A percentile compares a stretch with the other conserved stretches of the same genome.
Conservation (phyloP, 1,140 invertebrate species). For the Semibalanus balanoides region DNA sequence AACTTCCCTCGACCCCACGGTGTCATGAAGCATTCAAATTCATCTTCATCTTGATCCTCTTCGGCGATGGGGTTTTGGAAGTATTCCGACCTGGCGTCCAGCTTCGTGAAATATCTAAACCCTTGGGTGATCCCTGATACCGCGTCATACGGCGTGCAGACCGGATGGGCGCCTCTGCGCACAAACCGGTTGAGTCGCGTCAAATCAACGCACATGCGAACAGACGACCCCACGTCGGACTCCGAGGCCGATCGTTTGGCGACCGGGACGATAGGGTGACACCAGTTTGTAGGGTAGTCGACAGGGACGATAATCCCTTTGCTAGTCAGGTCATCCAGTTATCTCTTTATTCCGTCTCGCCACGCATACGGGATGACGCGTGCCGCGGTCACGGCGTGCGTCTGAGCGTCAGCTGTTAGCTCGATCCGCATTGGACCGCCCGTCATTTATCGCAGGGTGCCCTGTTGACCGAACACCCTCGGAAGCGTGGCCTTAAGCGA, state of each 20-base stretch:
- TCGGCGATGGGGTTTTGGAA: conserved; percentile 23
- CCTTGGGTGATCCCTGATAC: conserved; percentile 11
- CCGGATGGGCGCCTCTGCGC: conserved; percentile 14
- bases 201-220: conserved; percentile 18
- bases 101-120: conserved; percentile 15
- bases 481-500: not conserved
- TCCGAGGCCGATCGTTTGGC: not conserved
- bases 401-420: conserved; percentile 9
- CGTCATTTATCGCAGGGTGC: conserved; percentile 1
- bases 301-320: not conserved
- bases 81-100: conserved; percentile 26
- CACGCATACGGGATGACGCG: conserved; percentile 10
- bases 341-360: not conserved
- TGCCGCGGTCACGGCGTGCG: conserved; percentile 9
- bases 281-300: not conserved
- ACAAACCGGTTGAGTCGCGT: conserved; percentile 20
- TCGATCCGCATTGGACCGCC: conserved; percentile 13
- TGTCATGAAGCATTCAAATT: conserved; percentile 5
- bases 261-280: not conserved
- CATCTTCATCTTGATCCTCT: conserved; percentile 19
- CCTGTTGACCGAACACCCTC: not conserved
- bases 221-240: not conserved
- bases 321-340: not conserved
- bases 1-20: conserved; percentile 12
- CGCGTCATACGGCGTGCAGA: conserved; percentile 21